These are phyloP conservation scores for Aphaenogaster floridana DNA, from an alignment of 1,140 invertebrate genomes.

Conservation along the genomic window DNA sequence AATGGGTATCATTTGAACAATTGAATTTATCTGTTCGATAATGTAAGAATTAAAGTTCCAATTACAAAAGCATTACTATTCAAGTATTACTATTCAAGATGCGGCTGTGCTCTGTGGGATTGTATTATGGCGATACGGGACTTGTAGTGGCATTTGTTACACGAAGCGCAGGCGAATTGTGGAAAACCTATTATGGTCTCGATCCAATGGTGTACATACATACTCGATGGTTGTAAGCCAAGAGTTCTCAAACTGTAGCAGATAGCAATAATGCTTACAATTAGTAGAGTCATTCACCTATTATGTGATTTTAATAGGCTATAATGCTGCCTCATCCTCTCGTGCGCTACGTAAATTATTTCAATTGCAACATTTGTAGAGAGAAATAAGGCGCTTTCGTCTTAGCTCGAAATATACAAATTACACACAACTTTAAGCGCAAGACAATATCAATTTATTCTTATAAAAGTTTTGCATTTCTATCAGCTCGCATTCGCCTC, in stretches of 20 bases:
- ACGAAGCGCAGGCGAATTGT: slow-evolving; percentile 46
- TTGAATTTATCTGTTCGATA: slow-evolving; percentile 5
- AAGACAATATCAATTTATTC: background rate
- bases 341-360: background rate
- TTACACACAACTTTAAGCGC: background rate
- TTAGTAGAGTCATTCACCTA: slow-evolving; percentile 31
- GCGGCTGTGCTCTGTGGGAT: slow-evolving; percentile 13
- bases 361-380: background rate
- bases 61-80: slow-evolving; percentile 67
- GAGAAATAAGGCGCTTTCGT: background rate
- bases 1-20: background rate
- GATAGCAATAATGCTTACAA: slow-evolving; percentile 29
- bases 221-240: slow-evolving; percentile 20
- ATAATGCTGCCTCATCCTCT: background rate
- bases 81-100: slow-evolving; percentile 61
- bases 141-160: slow-evolving; percentile 45
- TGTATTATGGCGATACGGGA: slow-evolving; percentile 28
- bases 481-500: background rate
- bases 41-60: slow-evolving; percentile 33
- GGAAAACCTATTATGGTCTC: slow-evolving; percentile 59
- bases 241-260: slow-evolving; percentile 43
- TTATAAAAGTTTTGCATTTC: background rate
- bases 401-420: slow-evolving; percentile 1
- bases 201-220: slow-evolving; percentile 21
- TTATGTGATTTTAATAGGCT: slow-evolving; percentile 53